Conservation (phyloP, 2,797 vertebrate species). For the Clamator glandarius region DNA sequence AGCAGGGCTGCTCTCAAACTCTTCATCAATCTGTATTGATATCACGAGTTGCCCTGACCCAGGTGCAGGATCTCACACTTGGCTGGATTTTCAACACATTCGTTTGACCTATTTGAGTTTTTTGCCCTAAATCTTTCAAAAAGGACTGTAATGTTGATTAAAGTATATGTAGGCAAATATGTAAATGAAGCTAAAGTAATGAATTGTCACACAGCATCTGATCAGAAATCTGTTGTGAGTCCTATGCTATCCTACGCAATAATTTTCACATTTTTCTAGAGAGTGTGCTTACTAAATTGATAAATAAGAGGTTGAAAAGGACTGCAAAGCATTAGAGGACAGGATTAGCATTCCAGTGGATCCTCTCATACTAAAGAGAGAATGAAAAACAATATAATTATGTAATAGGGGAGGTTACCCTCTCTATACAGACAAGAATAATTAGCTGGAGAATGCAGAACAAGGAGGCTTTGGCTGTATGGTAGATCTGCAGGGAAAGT, state of each 20-base stretch:
- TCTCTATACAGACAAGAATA: not conserved
- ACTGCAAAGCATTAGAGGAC: not conserved
- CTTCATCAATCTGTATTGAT: not conserved
- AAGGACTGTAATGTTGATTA: not conserved
- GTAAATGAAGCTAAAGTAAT: not conserved
- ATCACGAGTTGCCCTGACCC: rapidly evolving
- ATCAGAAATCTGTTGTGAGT: not conserved
- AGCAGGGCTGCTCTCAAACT: not conserved
- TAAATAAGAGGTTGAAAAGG: not conserved
- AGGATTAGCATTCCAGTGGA: not conserved
- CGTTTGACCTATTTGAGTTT: not conserved
- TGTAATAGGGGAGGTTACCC: not conserved
- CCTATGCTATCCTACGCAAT: not conserved
- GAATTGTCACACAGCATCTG: not conserved
- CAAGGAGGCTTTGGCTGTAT: not conserved
- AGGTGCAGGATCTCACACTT: not conserved
- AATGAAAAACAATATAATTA: not conserved
- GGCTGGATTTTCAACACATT: not conserved
- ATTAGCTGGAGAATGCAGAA: not conserved
- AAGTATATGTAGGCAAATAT: not conserved
- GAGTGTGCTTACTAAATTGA: not conserved
- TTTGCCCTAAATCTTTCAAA: not conserved
- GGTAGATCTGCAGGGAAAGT: not conserved
- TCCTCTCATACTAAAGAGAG: not conserved
- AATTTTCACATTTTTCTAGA: not conserved